Percentiles rank a stretch among this genome's conserved stretches.
Evolutionary conservation across 2,113 vertebrate species (phyloP).

Genomic region (Coracopsis vasa): DNA sequence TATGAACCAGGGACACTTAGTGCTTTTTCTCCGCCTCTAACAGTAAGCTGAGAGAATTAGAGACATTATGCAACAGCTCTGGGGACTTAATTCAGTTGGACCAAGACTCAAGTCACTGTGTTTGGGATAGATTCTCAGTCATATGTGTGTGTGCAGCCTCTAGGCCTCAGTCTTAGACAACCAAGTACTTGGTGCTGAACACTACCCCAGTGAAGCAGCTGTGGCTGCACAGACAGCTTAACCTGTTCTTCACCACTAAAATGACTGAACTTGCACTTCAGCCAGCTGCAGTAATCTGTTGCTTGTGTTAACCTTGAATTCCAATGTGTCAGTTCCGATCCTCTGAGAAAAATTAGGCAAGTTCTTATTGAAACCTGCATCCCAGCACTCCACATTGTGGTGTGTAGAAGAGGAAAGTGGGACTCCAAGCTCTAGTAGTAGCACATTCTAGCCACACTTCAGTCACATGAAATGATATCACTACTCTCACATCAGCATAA

Average conservation of each 20-base stretch:
- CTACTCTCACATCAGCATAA: neutral
- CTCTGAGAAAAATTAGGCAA: conserved; percentile 22
- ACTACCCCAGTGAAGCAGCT: neutral
- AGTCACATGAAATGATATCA: neutral
- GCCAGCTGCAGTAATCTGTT: conserved; percentile 6
- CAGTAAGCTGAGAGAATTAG: neutral
- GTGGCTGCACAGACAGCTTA: neutral
- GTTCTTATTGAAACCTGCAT: conserved; percentile 38
- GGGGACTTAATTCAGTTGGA: neutral
- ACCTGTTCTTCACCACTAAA: neutral
- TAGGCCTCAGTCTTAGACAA: neutral
- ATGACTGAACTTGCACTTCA: neutral
- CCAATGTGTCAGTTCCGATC: neutral
- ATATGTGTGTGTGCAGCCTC: neutral
- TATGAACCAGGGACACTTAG: neutral
- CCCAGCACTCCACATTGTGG: neutral
- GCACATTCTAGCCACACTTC: neutral
- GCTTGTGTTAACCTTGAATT: conserved; percentile 26
- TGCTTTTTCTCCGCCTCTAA: neutral
- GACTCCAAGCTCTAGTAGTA: neutral
- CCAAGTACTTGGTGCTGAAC: neutral
- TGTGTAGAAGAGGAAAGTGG: neutral
- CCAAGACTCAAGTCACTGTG: neutral
- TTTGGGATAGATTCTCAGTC: neutral
- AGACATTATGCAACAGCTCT: neutral